Conservation (phyloP, 2,888 invertebrate species). For the Drosophila neoperkinsi region DNA sequence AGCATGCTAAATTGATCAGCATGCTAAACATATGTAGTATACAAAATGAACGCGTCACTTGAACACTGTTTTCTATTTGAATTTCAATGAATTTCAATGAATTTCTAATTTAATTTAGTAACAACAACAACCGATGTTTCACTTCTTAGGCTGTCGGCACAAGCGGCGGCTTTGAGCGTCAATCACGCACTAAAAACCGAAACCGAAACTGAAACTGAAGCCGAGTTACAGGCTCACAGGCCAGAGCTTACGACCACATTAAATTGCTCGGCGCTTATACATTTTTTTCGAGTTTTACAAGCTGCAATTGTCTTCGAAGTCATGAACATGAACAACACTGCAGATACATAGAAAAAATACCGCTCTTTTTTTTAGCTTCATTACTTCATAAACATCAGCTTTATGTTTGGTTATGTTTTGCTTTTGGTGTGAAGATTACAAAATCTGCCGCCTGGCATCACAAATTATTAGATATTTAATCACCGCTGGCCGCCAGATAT, state of each 20-base stretch:
- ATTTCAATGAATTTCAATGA: slow-evolving; percentile 20
- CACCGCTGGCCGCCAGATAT: slow-evolving; percentile 18
- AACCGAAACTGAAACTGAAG: slow-evolving; percentile 38
- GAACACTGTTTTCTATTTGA: slow-evolving; percentile 5
- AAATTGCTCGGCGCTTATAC: slow-evolving; percentile 12
- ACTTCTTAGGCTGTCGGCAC: slow-evolving; percentile 47
- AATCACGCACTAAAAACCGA: slow-evolving; percentile 73
- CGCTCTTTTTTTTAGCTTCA: slow-evolving; percentile 37
- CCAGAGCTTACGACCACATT: slow-evolving; percentile 31
- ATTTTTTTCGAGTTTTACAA: slow-evolving; percentile 37
- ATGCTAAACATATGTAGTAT: slow-evolving; percentile 6
- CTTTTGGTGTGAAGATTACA: slow-evolving; percentile 56
- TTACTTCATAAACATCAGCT: slow-evolving; percentile 57
- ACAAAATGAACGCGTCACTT: not conserved
- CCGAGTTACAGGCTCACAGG: slow-evolving; percentile 34
- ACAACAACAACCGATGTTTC: slow-evolving; percentile 8
- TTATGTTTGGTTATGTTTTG: slow-evolving; percentile 21
- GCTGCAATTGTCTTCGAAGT: slow-evolving; percentile 48
- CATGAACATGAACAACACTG: slow-evolving; percentile 36
- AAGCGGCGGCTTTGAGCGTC: slow-evolving; percentile 64
- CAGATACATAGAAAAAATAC: slow-evolving; percentile 28
- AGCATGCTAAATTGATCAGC: slow-evolving; percentile 29
- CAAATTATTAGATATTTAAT: slow-evolving; percentile 64
- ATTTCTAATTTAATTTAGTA: slow-evolving; percentile 7
- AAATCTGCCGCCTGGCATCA: slow-evolving; percentile 45